Conservation (phyloP, 2,113 vertebrate species). For the Ctenodactylus gundi region DNA sequence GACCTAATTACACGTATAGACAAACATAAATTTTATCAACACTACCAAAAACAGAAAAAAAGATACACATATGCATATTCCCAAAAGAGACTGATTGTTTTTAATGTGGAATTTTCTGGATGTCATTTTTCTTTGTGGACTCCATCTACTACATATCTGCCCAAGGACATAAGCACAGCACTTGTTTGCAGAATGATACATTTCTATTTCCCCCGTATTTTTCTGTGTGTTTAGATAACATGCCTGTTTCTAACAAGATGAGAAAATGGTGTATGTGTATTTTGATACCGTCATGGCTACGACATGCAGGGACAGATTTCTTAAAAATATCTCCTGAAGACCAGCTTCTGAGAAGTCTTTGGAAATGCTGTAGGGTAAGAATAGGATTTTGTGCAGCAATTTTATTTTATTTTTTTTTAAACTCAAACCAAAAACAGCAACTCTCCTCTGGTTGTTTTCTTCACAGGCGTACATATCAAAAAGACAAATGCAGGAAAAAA, state of each 20-base stretch:
- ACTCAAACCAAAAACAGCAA: background rate
- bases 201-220: background rate
- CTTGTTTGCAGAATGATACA: background rate
- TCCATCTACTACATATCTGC: background rate
- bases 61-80: background rate
- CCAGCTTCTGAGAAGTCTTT: background rate
- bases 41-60: background rate
- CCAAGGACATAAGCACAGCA: background rate
- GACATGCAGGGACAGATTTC: background rate
- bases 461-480: background rate
- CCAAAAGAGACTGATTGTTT: background rate
- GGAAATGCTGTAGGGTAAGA: background rate
- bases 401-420: constrained; percentile 39
- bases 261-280: background rate
- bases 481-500: background rate
- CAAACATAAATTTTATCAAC: background rate
- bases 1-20: background rate
- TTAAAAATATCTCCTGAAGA: background rate
- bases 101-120: background rate
- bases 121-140: background rate
- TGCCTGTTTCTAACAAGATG: background rate
- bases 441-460: background rate
- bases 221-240: background rate
- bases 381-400: background rate
- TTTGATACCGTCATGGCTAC: background rate